Evolutionary conservation across 2,888 invertebrate species (phyloP).

Genomic region (Torymus texanus): DNA sequence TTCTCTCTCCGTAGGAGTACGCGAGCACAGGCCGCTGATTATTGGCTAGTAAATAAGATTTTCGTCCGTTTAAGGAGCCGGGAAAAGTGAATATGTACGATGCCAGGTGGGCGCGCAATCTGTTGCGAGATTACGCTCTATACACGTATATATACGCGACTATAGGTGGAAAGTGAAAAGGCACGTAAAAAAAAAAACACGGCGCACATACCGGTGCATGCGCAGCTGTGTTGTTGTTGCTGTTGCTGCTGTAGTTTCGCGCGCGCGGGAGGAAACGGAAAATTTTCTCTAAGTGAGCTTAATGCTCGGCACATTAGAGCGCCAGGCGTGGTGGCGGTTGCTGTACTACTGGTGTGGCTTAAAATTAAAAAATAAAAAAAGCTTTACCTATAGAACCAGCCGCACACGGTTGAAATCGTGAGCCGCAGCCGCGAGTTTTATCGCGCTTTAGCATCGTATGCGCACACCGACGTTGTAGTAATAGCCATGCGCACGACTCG

Average conservation of each 20-base stretch:
- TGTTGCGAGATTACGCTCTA: neutral
- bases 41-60: conserved; percentile 40
- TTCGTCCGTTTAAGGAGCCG: conserved; percentile 31
- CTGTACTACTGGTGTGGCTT: no score
- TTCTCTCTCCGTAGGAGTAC: neutral
- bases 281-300: neutral
- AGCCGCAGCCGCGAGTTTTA: no score
- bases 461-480: no score
- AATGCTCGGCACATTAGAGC: neutral
- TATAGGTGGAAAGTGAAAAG: conserved; percentile 34
- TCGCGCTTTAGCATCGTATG: no score
- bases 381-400: no score
- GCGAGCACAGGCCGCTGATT: neutral
- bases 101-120: neutral
- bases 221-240: neutral
- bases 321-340: neutral
- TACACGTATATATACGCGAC: neutral
- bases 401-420: no score
- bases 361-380: no score
- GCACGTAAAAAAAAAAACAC: neutral
- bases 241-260: neutral
- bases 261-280: neutral
- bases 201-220: neutral
- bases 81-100: conserved; percentile 34
- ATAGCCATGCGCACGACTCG: no score